Conservation (phyloP, 2,113 vertebrate genomes). For the Nansenia antarctica region DNA sequence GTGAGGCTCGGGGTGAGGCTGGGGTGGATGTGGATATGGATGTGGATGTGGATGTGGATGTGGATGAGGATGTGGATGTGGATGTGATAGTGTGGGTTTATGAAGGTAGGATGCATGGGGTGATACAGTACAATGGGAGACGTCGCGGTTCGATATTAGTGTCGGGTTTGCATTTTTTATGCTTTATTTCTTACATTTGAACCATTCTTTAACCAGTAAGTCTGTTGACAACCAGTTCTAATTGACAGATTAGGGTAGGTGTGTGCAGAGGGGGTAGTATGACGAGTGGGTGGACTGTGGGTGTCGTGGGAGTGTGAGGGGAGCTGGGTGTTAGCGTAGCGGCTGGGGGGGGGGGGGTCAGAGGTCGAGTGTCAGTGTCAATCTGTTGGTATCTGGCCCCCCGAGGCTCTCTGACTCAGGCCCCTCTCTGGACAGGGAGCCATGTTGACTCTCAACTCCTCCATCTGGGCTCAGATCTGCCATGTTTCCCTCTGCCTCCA, state of each 20-base stretch:
- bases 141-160: not conserved
- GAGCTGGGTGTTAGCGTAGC: too few relatives aligned
- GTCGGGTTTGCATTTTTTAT: not conserved
- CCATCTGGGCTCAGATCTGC: slow-evolving; percentile 10
- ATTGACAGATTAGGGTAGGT: not conserved
- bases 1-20: not conserved
- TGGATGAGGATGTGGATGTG: too few relatives aligned
- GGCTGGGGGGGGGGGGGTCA: not conserved
- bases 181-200: too few relatives aligned
- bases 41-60: too few relatives aligned
- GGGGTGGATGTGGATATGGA: too few relatives aligned
- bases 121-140: not conserved
- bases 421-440: slow-evolving; percentile 6
- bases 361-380: not conserved
- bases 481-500: not conserved
- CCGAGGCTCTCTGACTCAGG: slow-evolving; percentile 8
- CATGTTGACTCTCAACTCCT: slow-evolving; percentile 3
- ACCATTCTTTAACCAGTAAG: too few relatives aligned
- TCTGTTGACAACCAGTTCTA: too few relatives aligned
- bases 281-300: not conserved
- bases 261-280: not conserved
- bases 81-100: too few relatives aligned
- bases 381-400: not conserved
- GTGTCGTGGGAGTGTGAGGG: too few relatives aligned
- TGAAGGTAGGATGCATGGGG: too few relatives aligned